A percentile compares a stretch with the other conserved stretches of the same genome.
phyloP scores from a whole-genome alignment of 2,888 invertebrate species.

The Apocheima hispidaria region DNA sequence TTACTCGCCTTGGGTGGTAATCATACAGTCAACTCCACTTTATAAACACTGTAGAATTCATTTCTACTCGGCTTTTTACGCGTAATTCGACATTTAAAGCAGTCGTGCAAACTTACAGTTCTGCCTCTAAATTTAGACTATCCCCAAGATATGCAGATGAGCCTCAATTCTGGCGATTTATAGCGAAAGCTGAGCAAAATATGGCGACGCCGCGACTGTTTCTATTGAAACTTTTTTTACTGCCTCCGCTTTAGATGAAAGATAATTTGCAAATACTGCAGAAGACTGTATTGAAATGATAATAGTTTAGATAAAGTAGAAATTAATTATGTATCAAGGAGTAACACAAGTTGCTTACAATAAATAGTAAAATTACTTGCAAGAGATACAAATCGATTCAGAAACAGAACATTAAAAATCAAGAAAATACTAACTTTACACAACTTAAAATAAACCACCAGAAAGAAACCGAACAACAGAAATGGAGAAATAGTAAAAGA shows the following conservation, averaged over 20 bases:
- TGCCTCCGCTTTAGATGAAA: slow-evolving; percentile 70
- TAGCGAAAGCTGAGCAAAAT: slow-evolving; percentile 78
- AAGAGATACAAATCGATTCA: slow-evolving; percentile 2
- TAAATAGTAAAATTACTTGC: slow-evolving; percentile 1
- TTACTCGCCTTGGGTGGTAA: slow-evolving; percentile 25
- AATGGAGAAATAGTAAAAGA: not conserved
- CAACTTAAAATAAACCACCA: slow-evolving; percentile 6
- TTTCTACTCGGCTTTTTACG: slow-evolving; percentile 29
- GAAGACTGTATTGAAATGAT: slow-evolving; percentile 72
- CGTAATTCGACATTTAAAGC: slow-evolving; percentile 39
- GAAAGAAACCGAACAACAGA: slow-evolving; percentile 8
- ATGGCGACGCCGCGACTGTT: slow-evolving; percentile 74
- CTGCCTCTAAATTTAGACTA: slow-evolving; percentile 49
- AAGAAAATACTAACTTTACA: not conserved
- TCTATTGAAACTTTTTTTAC: slow-evolving; percentile 78
- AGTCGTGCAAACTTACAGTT: slow-evolving; percentile 44
- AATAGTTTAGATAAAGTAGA: slow-evolving; percentile 52
- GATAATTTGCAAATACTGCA: slow-evolving; percentile 77
- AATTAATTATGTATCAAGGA: slow-evolving; percentile 23
- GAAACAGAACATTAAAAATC: not conserved
- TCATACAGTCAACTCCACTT: slow-evolving; percentile 30
- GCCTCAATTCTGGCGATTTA: slow-evolving; percentile 76
- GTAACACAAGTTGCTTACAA: slow-evolving; percentile 6
- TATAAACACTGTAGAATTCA: slow-evolving; percentile 32
- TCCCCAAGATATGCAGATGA: slow-evolving; percentile 77